Percentiles rank a stretch among this genome's conserved stretches.
phyloP scores from a whole-genome alignment of 2,797 vertebrate genomes.

The Cephalopachus bancanus region DNA sequence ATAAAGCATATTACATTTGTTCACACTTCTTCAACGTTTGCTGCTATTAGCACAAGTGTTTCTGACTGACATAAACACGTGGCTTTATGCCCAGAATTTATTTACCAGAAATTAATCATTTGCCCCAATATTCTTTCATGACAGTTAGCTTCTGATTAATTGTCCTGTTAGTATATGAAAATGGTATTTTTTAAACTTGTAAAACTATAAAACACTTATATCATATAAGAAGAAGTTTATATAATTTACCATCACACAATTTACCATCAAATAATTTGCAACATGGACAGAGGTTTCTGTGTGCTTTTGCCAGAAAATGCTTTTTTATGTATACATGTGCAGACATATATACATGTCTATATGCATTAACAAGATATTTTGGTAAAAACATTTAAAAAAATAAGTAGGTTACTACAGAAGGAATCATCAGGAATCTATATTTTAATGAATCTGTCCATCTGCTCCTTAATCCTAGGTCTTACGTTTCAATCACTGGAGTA shows the following conservation, averaged over 20 bases:
- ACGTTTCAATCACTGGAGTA: neutral
- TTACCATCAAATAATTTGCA: neutral
- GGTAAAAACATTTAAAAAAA: neutral
- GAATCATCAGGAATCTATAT: neutral
- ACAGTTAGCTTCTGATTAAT: neutral
- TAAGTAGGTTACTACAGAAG: neutral
- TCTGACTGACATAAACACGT: slow-evolving; percentile 12
- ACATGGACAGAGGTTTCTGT: neutral
- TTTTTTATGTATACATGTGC: neutral
- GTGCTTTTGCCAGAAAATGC: neutral
- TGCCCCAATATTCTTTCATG: neutral
- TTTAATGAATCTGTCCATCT: slow-evolving; percentile 7
- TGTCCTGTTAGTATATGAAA: neutral
- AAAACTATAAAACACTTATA: neutral
- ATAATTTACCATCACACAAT: neutral
- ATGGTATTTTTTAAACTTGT: neutral
- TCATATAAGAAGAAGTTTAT: neutral
- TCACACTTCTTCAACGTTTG: slow-evolving; percentile 25
- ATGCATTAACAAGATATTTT: neutral
- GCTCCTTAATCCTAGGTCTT: neutral
- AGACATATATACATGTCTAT: neutral
- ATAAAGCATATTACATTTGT: neutral
- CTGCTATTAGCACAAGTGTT: neutral
- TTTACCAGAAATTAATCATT: slow-evolving; percentile 41
- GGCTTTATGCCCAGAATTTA: neutral